Evolutionary conservation across 1,140 invertebrate species (phyloP), one percentile per base, ranked within the genome.

Genomic region (Hyles euphorbiae): DNA sequence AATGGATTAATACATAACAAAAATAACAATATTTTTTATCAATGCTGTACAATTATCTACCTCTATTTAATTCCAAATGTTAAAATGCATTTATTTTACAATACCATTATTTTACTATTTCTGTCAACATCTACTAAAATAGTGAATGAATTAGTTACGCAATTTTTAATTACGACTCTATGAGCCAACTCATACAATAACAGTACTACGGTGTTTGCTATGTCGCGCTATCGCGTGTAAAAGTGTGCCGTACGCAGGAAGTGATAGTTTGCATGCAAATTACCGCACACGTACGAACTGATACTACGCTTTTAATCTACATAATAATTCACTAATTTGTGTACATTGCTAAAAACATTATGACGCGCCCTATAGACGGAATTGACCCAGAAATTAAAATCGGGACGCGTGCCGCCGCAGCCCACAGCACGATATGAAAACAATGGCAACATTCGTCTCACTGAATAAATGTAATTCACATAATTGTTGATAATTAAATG

Each of bases 161-260:
- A 5, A 8, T 40, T 22, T n/a, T 22, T 22, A 22, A 40, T 40
- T 5, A 40, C 36, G 36, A 48, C 5, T 10, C n/a, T 48, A 48
- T 48, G 10, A 11, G n/a, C n/a, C n/a, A n/a, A n/a, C n/a, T n/a
- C n/a, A 22, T 8, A 22, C 12, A 48, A n/a, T 48, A 11, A 48
- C 44, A 45, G 44, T 45, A 48, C 12, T 48, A n/a, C 8, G 46
- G 46, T 22, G n/a, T 22, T 11, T 22, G 46, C n/a, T 10, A 5
- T 48, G 46, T n/a, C 22, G 22, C 70, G 71, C 76, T 78, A 78
- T 81, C 77, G 65, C 61, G 67, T 75, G 68, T 81, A 73, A 81
- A 80, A 74, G 66, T 81, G 65, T 81, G 80, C 66, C 78, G 70
- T 68, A 66, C 68, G 67, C 78, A 77, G 77, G 80, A 85, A 83